These are phyloP conservation scores for Automeris io DNA, from an alignment of 2,888 invertebrate genomes.

Conservation along the genomic window DNA sequence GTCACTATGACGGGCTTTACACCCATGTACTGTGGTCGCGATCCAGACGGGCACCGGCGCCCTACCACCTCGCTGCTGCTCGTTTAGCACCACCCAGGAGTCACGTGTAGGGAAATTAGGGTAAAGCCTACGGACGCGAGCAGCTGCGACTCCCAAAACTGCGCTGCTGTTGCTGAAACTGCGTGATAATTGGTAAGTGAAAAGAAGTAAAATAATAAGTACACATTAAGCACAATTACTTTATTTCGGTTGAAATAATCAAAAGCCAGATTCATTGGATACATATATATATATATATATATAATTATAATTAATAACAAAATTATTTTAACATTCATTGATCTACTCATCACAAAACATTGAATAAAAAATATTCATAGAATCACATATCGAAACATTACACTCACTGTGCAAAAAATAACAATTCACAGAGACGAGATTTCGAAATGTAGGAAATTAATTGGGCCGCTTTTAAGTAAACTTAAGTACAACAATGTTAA, in stretches of 20 bases:
- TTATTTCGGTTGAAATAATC: slow-evolving; percentile 44
- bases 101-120: too few species aligned
- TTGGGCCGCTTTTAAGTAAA: slow-evolving; percentile 14
- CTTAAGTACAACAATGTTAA: slow-evolving; percentile 24
- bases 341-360: not conserved
- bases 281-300: too few species aligned
- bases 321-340: not conserved
- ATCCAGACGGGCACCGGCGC: too few species aligned
- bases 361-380: not conserved
- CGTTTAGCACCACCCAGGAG: too few species aligned
- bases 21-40: too few species aligned
- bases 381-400: not conserved
- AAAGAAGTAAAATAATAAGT: too few species aligned
- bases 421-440: not conserved
- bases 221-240: slow-evolving; percentile 40
- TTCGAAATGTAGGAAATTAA: not conserved
- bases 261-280: slow-evolving; percentile 42
- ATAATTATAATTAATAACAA: slow-evolving; percentile 31
- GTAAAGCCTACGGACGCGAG: too few species aligned
- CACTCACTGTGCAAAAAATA: not conserved
- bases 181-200: too few species aligned
- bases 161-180: too few species aligned
- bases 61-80: too few species aligned
- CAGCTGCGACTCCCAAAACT: too few species aligned
- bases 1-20: too few species aligned